Base-by-base conservation (phyloP, 23 tunicate species). In the Botrylloides violaceus region DNA sequence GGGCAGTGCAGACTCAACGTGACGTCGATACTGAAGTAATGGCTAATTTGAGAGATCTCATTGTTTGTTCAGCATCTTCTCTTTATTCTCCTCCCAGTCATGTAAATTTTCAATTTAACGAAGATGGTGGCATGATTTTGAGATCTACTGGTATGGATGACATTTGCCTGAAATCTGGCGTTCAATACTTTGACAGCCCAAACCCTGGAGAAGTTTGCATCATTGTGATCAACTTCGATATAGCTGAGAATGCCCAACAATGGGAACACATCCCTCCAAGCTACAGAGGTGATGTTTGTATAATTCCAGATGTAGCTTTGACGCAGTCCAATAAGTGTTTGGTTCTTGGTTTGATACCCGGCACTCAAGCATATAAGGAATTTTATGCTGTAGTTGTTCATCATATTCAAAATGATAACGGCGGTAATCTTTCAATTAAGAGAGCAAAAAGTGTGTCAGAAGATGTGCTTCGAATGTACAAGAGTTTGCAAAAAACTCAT, bases 11-110 rank as follows among this genome's bases (percentile, higher is more conserved):
- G 28, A 19, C 34, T 12, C 34, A 63, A 3, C 32, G 28, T 22
- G 32, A 63, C 4, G 31, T 29, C 4, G 70, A 63, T 63, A 4
- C 24, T 28, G 70, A 63, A 34, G n/a, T 34, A 63, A 3, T 63
- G 28, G 70, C 70, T 4, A 19, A 28, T 26, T 31, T 37, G 12
- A 39, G 36, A 68, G 74, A 68, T 27, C 18, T 68, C 29, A 36
- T 27, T 6, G 58, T 68, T 5, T 68, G 74, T 29, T 68, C 74
- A 0, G 36, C 24, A 5, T 68, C 74, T 30, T 3, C 50, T n/a
- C 64, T 68, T 9, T 68, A 68, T 68, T 68, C 74, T 38, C 74
- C 74, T 5, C 50, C 64, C 36, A 23, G 56, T 32, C 24, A 68
- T 5, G 74, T 35, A 5, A 39, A 68, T 36, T 12, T 68, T 20